A percentile compares a stretch with the other conserved stretches of the same genome.
Conservation (phyloP, 1,140 invertebrate genomes). For the Meloidogyne exigua region DNA sequence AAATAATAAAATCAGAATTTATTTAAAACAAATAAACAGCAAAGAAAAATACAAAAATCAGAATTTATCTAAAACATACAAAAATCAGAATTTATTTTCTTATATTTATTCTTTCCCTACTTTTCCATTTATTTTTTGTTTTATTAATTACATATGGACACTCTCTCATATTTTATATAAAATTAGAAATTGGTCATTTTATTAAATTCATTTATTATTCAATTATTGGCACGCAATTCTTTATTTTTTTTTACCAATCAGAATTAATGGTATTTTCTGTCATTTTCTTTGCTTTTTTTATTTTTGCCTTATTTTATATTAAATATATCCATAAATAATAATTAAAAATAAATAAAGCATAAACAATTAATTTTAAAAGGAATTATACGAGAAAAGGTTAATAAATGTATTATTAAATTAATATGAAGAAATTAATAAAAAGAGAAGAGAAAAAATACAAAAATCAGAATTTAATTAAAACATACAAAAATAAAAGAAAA, state of each 20-base stretch:
- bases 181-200: not conserved
- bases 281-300: not conserved
- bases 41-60: no score
- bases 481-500: no score
- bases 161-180: not conserved
- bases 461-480: no score
- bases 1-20: no score
- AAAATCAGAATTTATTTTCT: not conserved
- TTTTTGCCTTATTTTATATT: not conserved
- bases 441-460: no score
- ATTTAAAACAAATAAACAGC: no score
- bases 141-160: not conserved
- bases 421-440: no score
- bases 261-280: not conserved
- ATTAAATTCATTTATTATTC: not conserved
- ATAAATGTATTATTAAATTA: no score
- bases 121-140: not conserved
- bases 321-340: not conserved
- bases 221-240: not conserved
- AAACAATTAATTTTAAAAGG: not conserved
- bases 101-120: no score
- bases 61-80: no score
- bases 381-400: not conserved
- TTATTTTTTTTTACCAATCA: not conserved
- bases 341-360: not conserved